Base-by-base conservation (phyloP, 2,888 invertebrate species). In the Apamea sordens region DNA sequence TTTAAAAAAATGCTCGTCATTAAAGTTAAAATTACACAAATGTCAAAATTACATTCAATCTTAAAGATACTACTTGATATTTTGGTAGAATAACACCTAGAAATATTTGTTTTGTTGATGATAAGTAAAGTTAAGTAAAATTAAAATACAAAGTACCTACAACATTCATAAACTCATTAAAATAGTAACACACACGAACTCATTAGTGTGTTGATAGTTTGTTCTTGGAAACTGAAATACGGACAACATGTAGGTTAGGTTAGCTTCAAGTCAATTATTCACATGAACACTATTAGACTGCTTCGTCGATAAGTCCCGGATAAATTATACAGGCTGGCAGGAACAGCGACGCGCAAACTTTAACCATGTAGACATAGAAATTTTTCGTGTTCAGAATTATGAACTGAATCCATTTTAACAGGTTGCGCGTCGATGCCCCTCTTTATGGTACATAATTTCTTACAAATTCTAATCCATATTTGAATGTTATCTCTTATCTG, bases 181-280 rank as follows among this genome's bases (percentile, higher is more conserved):
- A 82, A 82, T n/a, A 59, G 18, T 24, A 56, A 41, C 79, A 18
- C 15, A 76, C 36, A 68, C 36, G 61, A 63, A 77, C 77, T 83
- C 67, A 64, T 84, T 77, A 84, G 64, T 69, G 41, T 50, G 47
- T 64, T 36, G 41, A n/a, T 64, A 77, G 69, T 84, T 83, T 84
- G 64, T 53, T 70, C 63, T 79, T 69, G 65, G 64, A 78, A 84
- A 84, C 32, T 79, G 44, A 59, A 70, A 70, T 79, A 50, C 41
- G 18, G 7, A 65, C 70, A 36, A 36, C 69, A 47, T 53, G 21
- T 28, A 44, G 24, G 24, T 50, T 28, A 44, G 24, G 24, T 50
- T 32, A 79, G 44, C 71, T 79, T 79, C 28, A 79, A 65, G 79
- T 64, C 36, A 71, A 79, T 79, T 61, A 80, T 68, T 61, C 67